phyloP scores from a whole-genome alignment of 2,113 vertebrate species.

The Pseudopodoces humilis region DNA sequence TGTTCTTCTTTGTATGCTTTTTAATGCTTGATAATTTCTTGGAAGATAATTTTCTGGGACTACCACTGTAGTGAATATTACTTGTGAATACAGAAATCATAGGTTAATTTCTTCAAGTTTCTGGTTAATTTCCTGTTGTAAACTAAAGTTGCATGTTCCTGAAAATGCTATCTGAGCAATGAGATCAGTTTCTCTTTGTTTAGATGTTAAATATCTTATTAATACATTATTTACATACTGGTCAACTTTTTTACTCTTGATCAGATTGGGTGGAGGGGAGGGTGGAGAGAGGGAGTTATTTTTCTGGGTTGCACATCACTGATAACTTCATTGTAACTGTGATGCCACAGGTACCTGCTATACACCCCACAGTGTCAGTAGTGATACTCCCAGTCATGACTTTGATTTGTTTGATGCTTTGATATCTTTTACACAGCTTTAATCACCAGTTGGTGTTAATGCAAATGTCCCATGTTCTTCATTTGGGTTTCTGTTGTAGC shows the following conservation, averaged over 20 bases:
- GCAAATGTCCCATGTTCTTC: constrained; percentile 49
- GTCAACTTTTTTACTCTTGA: neutral
- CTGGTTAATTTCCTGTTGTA: neutral
- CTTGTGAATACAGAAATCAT: neutral
- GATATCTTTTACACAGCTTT: constrained; percentile 65
- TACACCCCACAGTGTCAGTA: neutral
- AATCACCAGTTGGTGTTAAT: constrained; percentile 65
- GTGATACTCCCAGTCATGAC: neutral
- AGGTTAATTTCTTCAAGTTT: neutral
- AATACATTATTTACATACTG: neutral
- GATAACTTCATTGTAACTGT: neutral
- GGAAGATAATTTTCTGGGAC: neutral
- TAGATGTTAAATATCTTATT: neutral
- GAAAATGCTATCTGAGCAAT: neutral
- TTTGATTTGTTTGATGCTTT: neutral
- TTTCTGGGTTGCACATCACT: neutral
- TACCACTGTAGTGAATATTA: neutral
- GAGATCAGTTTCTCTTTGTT: neutral
- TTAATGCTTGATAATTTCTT: neutral
- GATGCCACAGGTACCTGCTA: neutral
- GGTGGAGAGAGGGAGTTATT: neutral
- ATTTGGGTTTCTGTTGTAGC: constrained; percentile 50
- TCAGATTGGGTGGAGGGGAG: fast-evolving
- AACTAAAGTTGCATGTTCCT: neutral
- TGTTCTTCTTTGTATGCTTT: neutral